Evolutionary conservation across 2,888 invertebrate genomes (phyloP).

Genomic region (Luperina nickerlii): DNA sequence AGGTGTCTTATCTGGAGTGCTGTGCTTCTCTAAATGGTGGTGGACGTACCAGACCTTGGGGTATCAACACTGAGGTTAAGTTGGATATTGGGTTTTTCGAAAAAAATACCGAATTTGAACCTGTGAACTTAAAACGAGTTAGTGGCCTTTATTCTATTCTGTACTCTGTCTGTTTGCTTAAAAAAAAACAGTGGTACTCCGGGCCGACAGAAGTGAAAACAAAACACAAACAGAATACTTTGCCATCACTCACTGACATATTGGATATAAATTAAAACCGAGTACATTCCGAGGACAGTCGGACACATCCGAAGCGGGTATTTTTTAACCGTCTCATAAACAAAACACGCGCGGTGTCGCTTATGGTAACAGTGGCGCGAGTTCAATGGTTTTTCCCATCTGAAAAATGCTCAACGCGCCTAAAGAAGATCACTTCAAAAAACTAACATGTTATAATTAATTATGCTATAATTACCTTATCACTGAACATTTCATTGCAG

Average conservation of each 20-base stretch:
- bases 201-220: too few relatives aligned
- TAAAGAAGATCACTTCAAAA: too few relatives aligned
- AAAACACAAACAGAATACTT: too few relatives aligned
- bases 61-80: background rate
- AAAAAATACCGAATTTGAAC: background rate
- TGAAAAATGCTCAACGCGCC: too few relatives aligned
- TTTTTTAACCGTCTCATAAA: too few relatives aligned
- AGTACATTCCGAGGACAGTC: too few relatives aligned
- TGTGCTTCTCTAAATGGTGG: constrained; percentile 82
- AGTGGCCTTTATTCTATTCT: background rate
- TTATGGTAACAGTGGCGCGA: too few relatives aligned
- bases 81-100: background rate
- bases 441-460: background rate
- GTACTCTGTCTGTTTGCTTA: background rate
- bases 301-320: too few relatives aligned
- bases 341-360: too few relatives aligned
- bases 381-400: too few relatives aligned
- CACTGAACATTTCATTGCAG: constrained; percentile 84
- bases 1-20: constrained; percentile 57
- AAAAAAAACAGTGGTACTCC: background rate
- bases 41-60: constrained; percentile 84
- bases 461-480: constrained; percentile 79
- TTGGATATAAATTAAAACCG: too few relatives aligned
- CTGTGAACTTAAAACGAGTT: background rate
- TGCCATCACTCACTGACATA: too few relatives aligned